These are phyloP conservation scores for Prolemur simus DNA, from an alignment of 2,113 vertebrate genomes.

Conservation along the genomic window DNA sequence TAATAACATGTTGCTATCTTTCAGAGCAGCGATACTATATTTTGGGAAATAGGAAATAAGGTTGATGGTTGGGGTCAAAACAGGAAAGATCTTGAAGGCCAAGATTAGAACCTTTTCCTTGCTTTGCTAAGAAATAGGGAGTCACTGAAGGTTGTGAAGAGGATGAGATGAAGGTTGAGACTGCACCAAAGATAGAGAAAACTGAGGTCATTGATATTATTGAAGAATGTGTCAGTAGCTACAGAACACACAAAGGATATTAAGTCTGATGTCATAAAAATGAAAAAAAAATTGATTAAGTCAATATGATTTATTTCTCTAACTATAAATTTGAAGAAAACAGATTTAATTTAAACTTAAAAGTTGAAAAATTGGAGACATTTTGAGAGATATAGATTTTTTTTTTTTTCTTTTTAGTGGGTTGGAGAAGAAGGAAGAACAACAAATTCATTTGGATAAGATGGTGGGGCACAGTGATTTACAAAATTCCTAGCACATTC, in stretches of 20 bases:
- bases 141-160: not conserved
- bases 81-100: not conserved
- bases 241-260: not conserved
- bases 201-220: not conserved
- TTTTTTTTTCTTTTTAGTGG: not conserved
- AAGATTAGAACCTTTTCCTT: not conserved
- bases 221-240: not conserved
- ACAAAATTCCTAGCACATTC: not conserved
- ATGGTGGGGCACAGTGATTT: not conserved
- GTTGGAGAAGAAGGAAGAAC: fast-evolving
- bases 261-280: not conserved
- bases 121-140: not conserved
- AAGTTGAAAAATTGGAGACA: not conserved
- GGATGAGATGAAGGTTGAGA: not conserved
- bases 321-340: not conserved
- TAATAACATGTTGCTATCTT: not conserved
- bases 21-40: not conserved
- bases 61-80: not conserved
- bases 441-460: not conserved
- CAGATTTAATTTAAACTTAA: not conserved
- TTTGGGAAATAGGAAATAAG: not conserved
- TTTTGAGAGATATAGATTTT: not conserved
- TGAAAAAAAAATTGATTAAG: not conserved
- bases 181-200: not conserved
- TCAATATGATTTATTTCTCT: not conserved